Evolutionary conservation across 2,888 invertebrate species (phyloP), one percentile per base, ranked within the genome.

Genomic region (Mesoligia furuncula): DNA sequence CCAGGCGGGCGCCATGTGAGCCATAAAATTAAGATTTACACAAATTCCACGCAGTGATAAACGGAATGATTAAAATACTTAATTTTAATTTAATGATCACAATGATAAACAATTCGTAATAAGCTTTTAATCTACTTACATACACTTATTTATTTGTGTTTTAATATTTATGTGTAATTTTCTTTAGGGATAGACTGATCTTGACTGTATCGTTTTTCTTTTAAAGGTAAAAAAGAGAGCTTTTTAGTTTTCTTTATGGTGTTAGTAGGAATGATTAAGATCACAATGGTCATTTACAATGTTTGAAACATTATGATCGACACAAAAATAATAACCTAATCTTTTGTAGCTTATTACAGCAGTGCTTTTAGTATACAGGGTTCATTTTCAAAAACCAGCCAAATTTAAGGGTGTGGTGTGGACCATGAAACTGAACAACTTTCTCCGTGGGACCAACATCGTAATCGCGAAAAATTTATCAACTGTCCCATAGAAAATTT

Each of bases 31-130:
- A 68, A 61, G 20, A 54, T 59, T 54, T 71, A 80, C 69, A 84
- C 72, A 82, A 77, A 76, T 69, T 66, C 79, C 61, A 73, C 42
- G 54, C 68, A 77, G 68, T 77, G 73, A 39, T 65, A 72, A 20
- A 68, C 66, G 85, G 85, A 86, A 86, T 85, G 85, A 65, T 83
- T 51, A 59, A 74, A 78, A 80, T 75, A 67, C 66, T 68, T 82
- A 65, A 36, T 67, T 66, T 75, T 36, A 54, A 70, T 72, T 75
- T 70, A 7, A 85, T 69, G 72, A 83, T 66, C n/a, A 70, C 73
- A 77, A 78, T 78, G 59, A 75, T 75, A 48, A 81, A 80, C 61
- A 24, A 64, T 72, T 54, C 61, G 9, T 67, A 51, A 54, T 76
- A 85, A 83, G 85, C 77, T 71, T 81, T 74, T 81, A 54, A 81